Percentiles rank a stretch among this genome's conserved stretches.
Evolutionary conservation across 2,888 invertebrate genomes (phyloP).

Genomic region (Taenaris catops): DNA sequence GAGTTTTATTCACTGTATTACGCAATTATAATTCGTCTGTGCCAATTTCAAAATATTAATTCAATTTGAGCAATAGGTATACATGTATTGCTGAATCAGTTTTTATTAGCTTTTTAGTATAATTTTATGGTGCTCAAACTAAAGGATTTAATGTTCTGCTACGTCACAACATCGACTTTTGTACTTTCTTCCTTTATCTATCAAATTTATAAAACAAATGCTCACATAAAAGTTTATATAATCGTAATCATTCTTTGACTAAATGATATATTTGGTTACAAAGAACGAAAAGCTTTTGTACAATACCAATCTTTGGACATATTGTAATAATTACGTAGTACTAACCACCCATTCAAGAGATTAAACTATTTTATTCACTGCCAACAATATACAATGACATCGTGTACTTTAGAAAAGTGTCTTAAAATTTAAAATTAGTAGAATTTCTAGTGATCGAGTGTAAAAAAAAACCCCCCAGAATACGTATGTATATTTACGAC

Average conservation of each 20-base stretch:
- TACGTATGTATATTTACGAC: background rate
- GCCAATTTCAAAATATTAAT: constrained; percentile 19
- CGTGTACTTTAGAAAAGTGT: too few species aligned
- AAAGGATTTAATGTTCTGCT: background rate
- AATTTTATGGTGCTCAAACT: constrained; percentile 5
- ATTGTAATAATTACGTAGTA: too few species aligned
- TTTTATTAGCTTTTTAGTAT: too few species aligned
- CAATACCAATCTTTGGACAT: too few species aligned
- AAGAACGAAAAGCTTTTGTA: too few species aligned
- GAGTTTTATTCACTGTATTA: background rate
- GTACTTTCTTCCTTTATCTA: too few species aligned
- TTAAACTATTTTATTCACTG: constrained; percentile 4
- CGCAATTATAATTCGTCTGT: constrained; percentile 14
- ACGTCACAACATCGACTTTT: background rate
- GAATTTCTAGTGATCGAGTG: background rate
- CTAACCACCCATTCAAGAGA: background rate
- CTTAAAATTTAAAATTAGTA: too few species aligned
- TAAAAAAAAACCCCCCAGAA: background rate
- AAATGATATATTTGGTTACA: too few species aligned
- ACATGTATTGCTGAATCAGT: too few species aligned
- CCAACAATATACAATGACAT: constrained; percentile 4
- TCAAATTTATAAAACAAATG: too few species aligned
- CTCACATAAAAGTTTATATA: too few species aligned
- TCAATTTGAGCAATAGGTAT: background rate
- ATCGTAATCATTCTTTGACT: too few species aligned